Evolutionary conservation across 37 sponge, comb jelly and placozoan species (phyloP).

Genomic region (Crambe crambe): DNA sequence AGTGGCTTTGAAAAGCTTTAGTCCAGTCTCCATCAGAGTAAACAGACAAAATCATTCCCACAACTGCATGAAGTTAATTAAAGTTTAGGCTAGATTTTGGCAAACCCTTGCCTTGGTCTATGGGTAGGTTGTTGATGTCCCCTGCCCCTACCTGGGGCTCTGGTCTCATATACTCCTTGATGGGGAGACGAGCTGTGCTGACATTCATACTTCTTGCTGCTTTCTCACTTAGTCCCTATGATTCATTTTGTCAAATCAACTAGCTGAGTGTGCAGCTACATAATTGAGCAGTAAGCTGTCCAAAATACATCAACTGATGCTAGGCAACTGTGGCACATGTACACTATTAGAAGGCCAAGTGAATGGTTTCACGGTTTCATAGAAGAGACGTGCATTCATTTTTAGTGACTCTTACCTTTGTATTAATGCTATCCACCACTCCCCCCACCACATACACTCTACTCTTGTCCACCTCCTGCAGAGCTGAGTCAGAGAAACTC

Average conservation of each 20-base stretch:
- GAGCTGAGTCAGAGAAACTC: background rate
- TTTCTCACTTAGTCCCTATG: background rate
- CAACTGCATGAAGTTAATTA: background rate
- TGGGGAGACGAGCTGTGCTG: background rate
- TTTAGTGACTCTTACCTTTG: background rate
- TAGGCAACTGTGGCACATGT: too few species aligned
- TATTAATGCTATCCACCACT: background rate
- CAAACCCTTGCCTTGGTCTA: background rate
- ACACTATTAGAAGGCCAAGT: background rate
- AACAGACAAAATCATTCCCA: background rate
- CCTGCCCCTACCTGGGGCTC: background rate
- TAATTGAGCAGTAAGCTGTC: too few species aligned
- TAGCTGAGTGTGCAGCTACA: background rate
- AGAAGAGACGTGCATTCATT: too few species aligned
- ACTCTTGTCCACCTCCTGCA: background rate
- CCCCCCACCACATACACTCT: background rate
- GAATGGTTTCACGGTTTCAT: too few species aligned
- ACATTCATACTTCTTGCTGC: background rate
- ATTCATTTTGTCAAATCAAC: background rate
- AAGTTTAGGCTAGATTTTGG: background rate
- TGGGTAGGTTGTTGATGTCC: background rate
- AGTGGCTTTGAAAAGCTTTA: background rate
- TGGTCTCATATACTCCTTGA: background rate
- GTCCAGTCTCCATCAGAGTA: background rate
- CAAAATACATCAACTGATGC: too few species aligned